Percentiles rank a stretch among this genome's conserved stretches.
Evolutionary conservation across 2,888 invertebrate species (phyloP).

Genomic region (Xestia c-nigrum): DNA sequence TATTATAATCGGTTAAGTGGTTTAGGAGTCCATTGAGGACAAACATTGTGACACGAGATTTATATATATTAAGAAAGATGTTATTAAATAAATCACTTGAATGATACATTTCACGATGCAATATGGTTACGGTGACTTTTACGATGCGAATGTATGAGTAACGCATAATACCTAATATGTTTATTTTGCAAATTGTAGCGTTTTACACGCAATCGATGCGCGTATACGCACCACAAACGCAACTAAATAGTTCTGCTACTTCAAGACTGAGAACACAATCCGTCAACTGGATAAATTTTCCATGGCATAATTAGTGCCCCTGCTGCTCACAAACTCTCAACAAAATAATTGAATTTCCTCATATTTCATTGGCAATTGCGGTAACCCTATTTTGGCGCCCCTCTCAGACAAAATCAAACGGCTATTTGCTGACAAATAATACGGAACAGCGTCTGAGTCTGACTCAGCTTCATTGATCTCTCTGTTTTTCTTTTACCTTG

Average conservation of each 20-base stretch:
- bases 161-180: not conserved
- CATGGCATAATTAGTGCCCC: not conserved
- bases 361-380: not conserved
- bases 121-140: not conserved
- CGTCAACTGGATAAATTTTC: not conserved
- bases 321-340: not conserved
- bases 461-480: conserved; percentile 42
- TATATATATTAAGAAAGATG: too few relatives aligned
- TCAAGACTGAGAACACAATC: not conserved
- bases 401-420: conserved; percentile 42
- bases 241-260: not conserved
- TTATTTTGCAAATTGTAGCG: not conserved
- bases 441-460: conserved; percentile 34
- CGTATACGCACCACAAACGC: not conserved
- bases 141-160: not conserved
- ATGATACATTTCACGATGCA: not conserved
- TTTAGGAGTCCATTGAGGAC: too few relatives aligned
- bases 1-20: too few relatives aligned
- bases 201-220: not conserved
- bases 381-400: conserved; percentile 44
- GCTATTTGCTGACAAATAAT: conserved; percentile 40
- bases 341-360: not conserved
- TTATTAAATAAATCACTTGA: conserved; percentile 6
- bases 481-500: conserved; percentile 13
- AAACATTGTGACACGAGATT: too few relatives aligned